phyloP scores from a whole-genome alignment of 2,888 invertebrate species.

The Liodrosophila aerea region DNA sequence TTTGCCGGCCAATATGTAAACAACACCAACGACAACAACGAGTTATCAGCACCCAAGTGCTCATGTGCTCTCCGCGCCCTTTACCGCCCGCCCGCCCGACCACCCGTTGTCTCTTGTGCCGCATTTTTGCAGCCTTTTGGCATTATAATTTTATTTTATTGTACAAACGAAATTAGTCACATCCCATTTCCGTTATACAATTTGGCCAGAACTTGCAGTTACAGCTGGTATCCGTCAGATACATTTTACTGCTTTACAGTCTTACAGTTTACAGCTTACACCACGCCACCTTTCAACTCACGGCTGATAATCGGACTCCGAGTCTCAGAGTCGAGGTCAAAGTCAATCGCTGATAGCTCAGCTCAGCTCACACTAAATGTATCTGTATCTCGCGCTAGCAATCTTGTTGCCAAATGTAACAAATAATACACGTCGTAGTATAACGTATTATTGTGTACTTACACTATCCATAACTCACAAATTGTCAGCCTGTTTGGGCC shows the following conservation, averaged over 20 bases:
- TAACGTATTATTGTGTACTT: constrained; percentile 10
- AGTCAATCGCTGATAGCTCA: background rate
- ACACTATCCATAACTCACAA: constrained; percentile 34
- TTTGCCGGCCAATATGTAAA: constrained; percentile 74
- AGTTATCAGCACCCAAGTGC: constrained; percentile 59
- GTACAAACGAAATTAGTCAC: constrained; percentile 53
- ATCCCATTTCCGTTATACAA: constrained; percentile 13
- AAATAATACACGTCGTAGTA: constrained; percentile 1
- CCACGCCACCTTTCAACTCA: background rate
- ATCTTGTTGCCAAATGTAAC: constrained; percentile 20
- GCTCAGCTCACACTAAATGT: background rate
- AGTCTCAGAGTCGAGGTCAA: constrained; percentile 21
- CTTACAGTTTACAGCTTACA: constrained; percentile 1
- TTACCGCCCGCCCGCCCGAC: constrained; percentile 4
- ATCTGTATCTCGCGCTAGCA: background rate
- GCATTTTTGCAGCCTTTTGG: constrained; percentile 4
- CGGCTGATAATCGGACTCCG: background rate
- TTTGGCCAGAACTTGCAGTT: constrained; percentile 6
- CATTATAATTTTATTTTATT: constrained; percentile 11
- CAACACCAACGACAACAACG: constrained; percentile 61
- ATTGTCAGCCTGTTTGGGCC: constrained; percentile 28
- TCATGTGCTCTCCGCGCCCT: constrained; percentile 1
- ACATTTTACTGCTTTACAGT: background rate
- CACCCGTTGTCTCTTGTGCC: background rate
- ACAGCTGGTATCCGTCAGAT: constrained; percentile 22